Base-by-base conservation (phyloP, 2,113 vertebrate genomes). In the Procavia capensis region DNA sequence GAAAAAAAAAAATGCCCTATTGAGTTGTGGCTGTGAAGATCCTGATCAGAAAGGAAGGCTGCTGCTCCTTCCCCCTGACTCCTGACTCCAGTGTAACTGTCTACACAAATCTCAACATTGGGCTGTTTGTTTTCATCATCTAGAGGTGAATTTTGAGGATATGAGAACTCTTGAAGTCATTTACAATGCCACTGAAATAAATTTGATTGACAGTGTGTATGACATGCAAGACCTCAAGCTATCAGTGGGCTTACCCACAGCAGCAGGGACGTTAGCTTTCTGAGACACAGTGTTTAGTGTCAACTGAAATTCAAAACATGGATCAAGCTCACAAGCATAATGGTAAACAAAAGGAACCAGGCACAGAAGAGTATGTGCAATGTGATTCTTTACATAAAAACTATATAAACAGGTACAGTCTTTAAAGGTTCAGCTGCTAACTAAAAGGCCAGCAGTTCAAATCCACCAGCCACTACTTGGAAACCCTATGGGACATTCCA, bases 321-420 rank as follows among this genome's bases (percentile, higher is more conserved):
- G n/a, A 11, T n/a, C 72, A 41, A 22, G 45, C 61, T 82, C 85
- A 80, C 22, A 43, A 47, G 57, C 20, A 3, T 43, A 5, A 17
- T 24, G 59, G 41, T 25, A 29, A 92, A 25, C 24, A 16, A 79
- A 93, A 68, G 22, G 57, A n/a, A n/a, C 75, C 27, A 85, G 29
- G 43, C 36, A 29, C 6, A 66, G 76, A 78, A 45, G 19, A 36
- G 2, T 41, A 4, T 17, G 41, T 5, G 57, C 31, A 70, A 39
- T 41, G 16, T 6, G 66, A 66, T 80, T 70, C 25, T 93, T 85
- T 97, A 84, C 20, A 13, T 86, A 63, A 95, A 82, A 92, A 36
- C 64, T 57, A 41, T 24, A 16, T 41, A 63, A 70, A 68, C 8
- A 29, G 29, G 43, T 1, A 13, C 47, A 50, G 47, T 50, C 9